Evolutionary conservation across 37 sponge, comb jelly and placozoan genomes (phyloP).

Genomic region (Chondrosia reniformis): DNA sequence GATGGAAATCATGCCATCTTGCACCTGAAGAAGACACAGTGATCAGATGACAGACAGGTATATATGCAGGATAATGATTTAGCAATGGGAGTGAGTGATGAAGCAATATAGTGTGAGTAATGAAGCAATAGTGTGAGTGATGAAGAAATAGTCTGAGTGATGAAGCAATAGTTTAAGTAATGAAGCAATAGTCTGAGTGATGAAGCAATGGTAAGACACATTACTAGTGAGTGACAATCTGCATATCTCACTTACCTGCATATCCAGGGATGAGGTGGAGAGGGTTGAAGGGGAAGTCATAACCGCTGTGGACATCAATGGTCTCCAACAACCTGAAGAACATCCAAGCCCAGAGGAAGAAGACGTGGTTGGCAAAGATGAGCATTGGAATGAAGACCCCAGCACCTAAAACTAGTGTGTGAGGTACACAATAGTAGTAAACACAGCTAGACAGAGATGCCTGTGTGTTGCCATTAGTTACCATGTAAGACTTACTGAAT

Average conservation of each 20-base stretch:
- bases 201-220: too few species aligned
- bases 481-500: slow-evolving; percentile 33
- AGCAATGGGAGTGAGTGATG: too few species aligned
- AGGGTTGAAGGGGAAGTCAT: slow-evolving; percentile 85
- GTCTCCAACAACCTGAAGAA: slow-evolving; percentile 69
- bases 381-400: slow-evolving; percentile 75
- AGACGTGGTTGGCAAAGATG: slow-evolving; percentile 65
- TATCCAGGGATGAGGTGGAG: slow-evolving; percentile 82
- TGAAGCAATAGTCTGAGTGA: not conserved
- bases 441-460: not conserved
- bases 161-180: not conserved
- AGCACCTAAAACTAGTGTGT: slow-evolving; percentile 62
- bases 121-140: too few species aligned
- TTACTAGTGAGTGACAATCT: too few species aligned
- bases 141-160: not conserved
- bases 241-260: slow-evolving; percentile 69
- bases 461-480: not conserved
- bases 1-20: slow-evolving; percentile 86
- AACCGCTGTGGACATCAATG: slow-evolving; percentile 87
- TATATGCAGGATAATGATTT: too few species aligned
- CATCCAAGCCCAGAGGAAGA: slow-evolving; percentile 83
- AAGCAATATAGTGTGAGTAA: too few species aligned
- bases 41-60: too few species aligned
- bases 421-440: not conserved
- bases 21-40: slow-evolving; percentile 46